Percentiles rank a stretch among this genome's conserved stretches.
These are phyloP conservation scores for Mesodorylaimus sp. DNA, from an alignment of 2,888 invertebrate species.

Conservation along the genomic window DNA sequence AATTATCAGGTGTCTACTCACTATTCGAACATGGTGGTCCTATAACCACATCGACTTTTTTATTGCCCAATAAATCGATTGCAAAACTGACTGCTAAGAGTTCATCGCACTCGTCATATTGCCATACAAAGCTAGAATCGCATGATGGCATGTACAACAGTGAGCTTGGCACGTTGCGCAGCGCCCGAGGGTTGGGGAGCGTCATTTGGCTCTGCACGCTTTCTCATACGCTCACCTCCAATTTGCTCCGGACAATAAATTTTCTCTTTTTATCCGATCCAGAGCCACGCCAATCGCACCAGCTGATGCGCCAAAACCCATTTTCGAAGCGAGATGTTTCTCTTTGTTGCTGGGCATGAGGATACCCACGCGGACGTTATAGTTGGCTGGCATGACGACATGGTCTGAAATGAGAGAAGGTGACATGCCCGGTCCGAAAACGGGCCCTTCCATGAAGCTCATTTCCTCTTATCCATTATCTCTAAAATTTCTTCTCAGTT, in stretches of 20 bases:
- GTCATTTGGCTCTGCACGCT: too few relatives aligned
- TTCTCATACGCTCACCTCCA: not conserved
- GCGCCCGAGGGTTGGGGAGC: too few relatives aligned
- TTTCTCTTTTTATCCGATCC: not conserved
- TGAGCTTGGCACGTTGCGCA: too few relatives aligned
- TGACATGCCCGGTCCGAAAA: too few relatives aligned
- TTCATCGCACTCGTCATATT: not conserved
- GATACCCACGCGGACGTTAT: constrained; percentile 1
- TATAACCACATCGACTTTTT: not conserved
- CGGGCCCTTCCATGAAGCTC: too few relatives aligned
- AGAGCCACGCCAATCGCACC: not conserved
- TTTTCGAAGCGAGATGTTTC: not conserved
- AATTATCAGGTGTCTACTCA: too few relatives aligned
- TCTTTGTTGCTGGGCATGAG: not conserved
- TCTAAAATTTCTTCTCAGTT: too few relatives aligned
- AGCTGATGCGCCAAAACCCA: not conserved
- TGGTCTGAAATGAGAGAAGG: not conserved
- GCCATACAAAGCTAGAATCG: not conserved
- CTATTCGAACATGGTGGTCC: constrained; percentile 1
- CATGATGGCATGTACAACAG: too few relatives aligned
- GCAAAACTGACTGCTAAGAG: not conserved
- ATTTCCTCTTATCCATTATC: too few relatives aligned
- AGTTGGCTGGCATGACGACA: not conserved
- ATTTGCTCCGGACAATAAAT: not conserved
- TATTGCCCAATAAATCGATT: not conserved